phyloP scores from a whole-genome alignment of 2,888 invertebrate species.

The Tillus elongatus region DNA sequence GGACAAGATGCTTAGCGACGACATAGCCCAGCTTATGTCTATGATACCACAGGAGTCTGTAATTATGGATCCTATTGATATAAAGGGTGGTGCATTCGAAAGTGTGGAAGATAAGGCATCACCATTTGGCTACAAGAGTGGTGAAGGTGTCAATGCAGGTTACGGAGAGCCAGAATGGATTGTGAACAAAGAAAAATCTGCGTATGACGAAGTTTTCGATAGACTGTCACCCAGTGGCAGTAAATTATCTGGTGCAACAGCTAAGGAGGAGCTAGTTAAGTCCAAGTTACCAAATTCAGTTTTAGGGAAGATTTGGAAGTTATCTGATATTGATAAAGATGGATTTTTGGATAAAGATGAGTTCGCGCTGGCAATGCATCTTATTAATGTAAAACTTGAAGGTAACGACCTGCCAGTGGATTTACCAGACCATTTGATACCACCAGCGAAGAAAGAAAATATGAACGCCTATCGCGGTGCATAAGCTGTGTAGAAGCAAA shows the following conservation, averaged over 20 bases:
- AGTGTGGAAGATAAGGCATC: conserved; percentile 69
- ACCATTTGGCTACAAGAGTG: conserved; percentile 87
- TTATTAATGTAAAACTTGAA: conserved; percentile 79
- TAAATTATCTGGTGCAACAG: conserved; percentile 83
- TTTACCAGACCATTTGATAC: conserved; percentile 80
- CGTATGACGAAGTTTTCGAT: conserved; percentile 75
- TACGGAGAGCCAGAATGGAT: conserved; percentile 95
- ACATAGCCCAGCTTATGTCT: conserved; percentile 90
- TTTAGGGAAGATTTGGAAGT: conserved; percentile 94
- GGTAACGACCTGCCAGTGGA: conserved; percentile 83
- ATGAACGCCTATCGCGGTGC: conserved; percentile 15
- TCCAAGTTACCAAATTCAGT: conserved; percentile 95
- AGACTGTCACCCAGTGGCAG: conserved; percentile 77
- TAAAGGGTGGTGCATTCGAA: conserved; percentile 87
- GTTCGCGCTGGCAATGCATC: conserved; percentile 94
- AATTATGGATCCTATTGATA: conserved; percentile 21
- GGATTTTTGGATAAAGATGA: conserved; percentile 91
- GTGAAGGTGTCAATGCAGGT: conserved; percentile 93
- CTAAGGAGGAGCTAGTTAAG: conserved; percentile 91
- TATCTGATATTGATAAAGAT: conserved; percentile 91
- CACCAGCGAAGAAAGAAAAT: conserved; percentile 61
- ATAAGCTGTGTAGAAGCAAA: conserved; percentile 1
- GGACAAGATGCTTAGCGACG: conserved; percentile 89
- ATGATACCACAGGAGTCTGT: conserved; percentile 65
- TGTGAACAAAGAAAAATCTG: conserved; percentile 76